Evolutionary conservation across 2,888 invertebrate genomes (phyloP), one percentile per base, ranked within the genome.

Genomic region (Pyrrhopygopsis socrates): DNA sequence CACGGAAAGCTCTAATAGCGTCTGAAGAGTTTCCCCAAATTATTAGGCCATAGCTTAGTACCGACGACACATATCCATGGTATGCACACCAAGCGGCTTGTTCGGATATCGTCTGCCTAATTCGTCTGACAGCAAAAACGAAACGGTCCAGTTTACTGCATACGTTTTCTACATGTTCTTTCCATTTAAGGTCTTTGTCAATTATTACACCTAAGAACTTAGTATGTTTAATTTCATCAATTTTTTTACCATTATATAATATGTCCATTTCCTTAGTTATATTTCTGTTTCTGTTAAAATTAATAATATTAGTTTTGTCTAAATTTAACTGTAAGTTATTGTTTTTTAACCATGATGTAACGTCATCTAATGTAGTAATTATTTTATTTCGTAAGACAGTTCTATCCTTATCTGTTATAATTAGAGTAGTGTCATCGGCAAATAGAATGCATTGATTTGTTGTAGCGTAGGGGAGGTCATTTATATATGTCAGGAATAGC

Each of bases 1-100:
- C 27, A 27, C 60, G 24, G 27, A 60, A 60, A 27, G 60, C 60
- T 27, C 60, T 24, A 27, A 60, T 60, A n/a, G 74, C 60, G 4
- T 76, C 41, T 6, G 75, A n/a, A 1, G 75, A 76, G 45, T 76
- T 76, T 13, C 75, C 75, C 75, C 75, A 76, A 29, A 76, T 76
- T n/a, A 76, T 34, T n/a, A 76, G n/a, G n/a, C 76, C 76, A 18
- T 76, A 76, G 50, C 45, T 76, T 5, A 65, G 76, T 15, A 76
- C 45, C 30, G 76, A 77, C 3, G 50, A 22, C 24, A 77, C 78
- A n/a, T 78, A 70, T 2, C 70, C 78, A n/a, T 78, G 41, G 67
- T 70, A 78, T 22, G 68, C 68, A 68, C 58, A 58, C 68, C 54
- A 58, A 1, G 78, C 78, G 2, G 70, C 70, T 58, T 78, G 58